phyloP scores from a whole-genome alignment of 2,888 invertebrate species.

The Plutella xylostella region DNA sequence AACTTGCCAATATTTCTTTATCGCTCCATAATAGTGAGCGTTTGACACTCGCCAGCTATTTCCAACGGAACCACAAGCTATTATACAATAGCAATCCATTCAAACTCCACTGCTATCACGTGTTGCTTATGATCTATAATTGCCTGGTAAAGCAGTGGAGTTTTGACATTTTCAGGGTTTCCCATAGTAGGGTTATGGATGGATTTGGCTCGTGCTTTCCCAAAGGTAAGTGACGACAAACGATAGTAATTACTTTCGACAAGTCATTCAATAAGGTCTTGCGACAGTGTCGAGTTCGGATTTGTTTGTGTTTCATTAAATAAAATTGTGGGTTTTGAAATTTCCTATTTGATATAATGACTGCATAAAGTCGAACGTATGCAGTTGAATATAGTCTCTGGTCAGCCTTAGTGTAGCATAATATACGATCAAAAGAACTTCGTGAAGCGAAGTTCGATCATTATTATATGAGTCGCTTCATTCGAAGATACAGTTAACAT shows the following conservation, averaged over 20 bases:
- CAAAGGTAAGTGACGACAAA: slow-evolving; percentile 31
- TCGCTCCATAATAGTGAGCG: slow-evolving; percentile 42
- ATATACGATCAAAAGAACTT: no score
- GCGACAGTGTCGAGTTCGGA: background rate
- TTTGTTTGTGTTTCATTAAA: background rate
- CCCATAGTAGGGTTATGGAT: slow-evolving; percentile 31
- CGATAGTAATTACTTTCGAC: slow-evolving; percentile 23
- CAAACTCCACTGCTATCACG: background rate
- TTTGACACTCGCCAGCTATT: slow-evolving; percentile 23
- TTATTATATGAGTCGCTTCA: no score
- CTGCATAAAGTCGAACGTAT: no score
- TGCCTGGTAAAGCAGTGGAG: background rate
- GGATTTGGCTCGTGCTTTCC: slow-evolving; percentile 31
- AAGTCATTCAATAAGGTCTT: slow-evolving; percentile 10
- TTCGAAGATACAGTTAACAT: no score
- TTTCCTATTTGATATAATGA: no score
- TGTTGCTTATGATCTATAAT: background rate
- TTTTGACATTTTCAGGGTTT: slow-evolving; percentile 14
- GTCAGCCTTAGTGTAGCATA: no score
- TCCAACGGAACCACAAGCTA: background rate
- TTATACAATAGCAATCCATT: background rate
- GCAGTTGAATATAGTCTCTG: no score
- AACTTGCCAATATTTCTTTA: slow-evolving; percentile 46
- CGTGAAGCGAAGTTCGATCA: no score
- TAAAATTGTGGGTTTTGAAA: no score